Evolutionary conservation across 2,113 vertebrate species (phyloP).

Genomic region (Sebastes fasciatus): DNA sequence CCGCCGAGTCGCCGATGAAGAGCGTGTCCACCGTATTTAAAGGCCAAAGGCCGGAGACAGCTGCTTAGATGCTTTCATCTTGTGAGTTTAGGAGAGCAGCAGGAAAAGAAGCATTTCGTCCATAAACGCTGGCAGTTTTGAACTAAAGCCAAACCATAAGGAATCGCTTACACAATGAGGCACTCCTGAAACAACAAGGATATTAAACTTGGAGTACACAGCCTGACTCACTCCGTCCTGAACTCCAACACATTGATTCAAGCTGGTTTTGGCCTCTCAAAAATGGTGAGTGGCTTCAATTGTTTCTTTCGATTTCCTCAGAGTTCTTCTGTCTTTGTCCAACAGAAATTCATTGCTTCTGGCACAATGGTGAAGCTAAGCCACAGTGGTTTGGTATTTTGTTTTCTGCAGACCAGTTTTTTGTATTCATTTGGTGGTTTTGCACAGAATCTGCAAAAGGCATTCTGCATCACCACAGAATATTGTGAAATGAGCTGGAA

Average conservation of each 20-base stretch:
- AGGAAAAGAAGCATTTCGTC: conserved; percentile 6
- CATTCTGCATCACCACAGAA: conserved; percentile 53
- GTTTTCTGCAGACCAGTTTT: conserved; percentile 49
- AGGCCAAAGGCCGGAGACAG: conserved; percentile 5
- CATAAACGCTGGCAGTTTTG: conserved; percentile 22
- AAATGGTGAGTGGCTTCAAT: conserved; percentile 70
- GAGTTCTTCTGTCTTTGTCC: conserved; percentile 37
- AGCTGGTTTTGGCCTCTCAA: conserved; percentile 35
- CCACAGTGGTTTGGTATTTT: conserved; percentile 44
- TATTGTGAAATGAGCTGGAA: conserved; percentile 50
- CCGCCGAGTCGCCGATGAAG: conserved; percentile 1
- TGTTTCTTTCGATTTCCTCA: conserved; percentile 37
- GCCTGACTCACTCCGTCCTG: conserved; percentile 22
- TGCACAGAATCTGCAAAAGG: conserved; percentile 49
- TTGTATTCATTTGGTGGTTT: conserved; percentile 70
- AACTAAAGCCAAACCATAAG: conserved; percentile 47
- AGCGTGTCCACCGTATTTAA: conserved; percentile 45
- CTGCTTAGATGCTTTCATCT: neutral
- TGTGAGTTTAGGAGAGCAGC: conserved; percentile 9
- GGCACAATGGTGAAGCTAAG: conserved; percentile 28
- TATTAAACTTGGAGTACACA: conserved; percentile 48
- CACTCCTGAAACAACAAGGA: conserved; percentile 46
- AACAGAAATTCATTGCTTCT: conserved; percentile 45
- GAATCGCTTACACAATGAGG: conserved; percentile 32
- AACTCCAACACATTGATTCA: conserved; percentile 33